These are phyloP conservation scores for Spea hammondii DNA, from an alignment of 2,797 vertebrate species.

Conservation along the genomic window DNA sequence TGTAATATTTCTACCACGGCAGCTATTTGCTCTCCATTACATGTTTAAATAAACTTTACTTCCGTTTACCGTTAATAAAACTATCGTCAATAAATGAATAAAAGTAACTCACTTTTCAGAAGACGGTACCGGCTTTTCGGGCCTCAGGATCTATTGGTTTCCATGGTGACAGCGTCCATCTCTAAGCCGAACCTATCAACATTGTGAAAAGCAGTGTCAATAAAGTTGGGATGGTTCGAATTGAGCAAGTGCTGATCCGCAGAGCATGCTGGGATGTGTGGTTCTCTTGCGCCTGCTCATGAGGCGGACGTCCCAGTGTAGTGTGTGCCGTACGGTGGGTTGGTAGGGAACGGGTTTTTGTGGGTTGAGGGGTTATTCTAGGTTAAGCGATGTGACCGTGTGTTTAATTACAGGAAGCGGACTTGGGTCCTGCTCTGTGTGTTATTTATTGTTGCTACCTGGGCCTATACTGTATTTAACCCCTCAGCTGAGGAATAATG, in stretches of 20 bases:
- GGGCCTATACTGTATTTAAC: too few relatives aligned
- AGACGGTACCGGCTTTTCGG: not conserved
- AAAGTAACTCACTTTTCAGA: constrained; percentile 7
- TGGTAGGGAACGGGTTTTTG: constrained; percentile 39
- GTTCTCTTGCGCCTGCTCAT: not conserved
- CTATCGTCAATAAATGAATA: too few relatives aligned
- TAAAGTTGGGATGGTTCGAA: constrained; percentile 17
- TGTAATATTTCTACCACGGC: too few relatives aligned
- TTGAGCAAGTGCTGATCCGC: fast-evolving
- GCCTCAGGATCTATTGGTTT: constrained; percentile 40
- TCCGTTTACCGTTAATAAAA: too few relatives aligned
- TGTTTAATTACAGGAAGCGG: too few relatives aligned
- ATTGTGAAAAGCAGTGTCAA: constrained; percentile 11
- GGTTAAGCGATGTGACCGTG: not conserved
- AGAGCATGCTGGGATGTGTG: not conserved
- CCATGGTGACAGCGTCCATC: constrained; percentile 60
- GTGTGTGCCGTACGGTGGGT: not conserved
- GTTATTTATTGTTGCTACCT: too few relatives aligned
- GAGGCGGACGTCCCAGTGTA: not conserved
- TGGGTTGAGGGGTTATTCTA: constrained; percentile 48
- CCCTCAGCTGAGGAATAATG: too few relatives aligned
- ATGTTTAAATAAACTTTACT: too few relatives aligned
- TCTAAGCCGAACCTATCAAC: not conserved
- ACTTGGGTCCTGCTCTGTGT: too few relatives aligned
- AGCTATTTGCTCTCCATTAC: too few relatives aligned